Evolutionary conservation across 2,797 vertebrate species (phyloP), one percentile per base, ranked within the genome.

Genomic region (Melanotaenia parkinsoni): DNA sequence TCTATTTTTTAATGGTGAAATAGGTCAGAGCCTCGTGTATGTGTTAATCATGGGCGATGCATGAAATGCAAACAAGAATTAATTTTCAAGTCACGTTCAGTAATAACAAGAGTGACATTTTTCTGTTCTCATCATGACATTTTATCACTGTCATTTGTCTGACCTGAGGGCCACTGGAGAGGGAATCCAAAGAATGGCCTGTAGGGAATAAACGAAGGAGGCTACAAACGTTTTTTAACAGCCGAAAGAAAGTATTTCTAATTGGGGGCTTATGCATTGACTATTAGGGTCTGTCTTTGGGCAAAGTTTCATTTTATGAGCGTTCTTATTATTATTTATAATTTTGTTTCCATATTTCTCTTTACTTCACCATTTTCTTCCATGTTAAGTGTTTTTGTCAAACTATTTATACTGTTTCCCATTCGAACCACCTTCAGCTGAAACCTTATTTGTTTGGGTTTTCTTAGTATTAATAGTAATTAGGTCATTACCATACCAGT

Each of bases 101-200:
- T 68, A 54, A 80, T 86, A 91, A 91, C 87, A 88, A 81, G 85
- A 89, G 56, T 88, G 88, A 84, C 87, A 90, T 91, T 91, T 91
- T 84, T 88, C 85, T 81, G 61, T 76, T 89, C 84, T 86, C 86
- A 88, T 90, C 82, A 83, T 90, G 90, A 90, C 90, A 91, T 91
- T 93, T 90, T 81, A 90, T 89, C 82, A 66, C 51, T 76, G 87
- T 77, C 67, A 76, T 88, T 85, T 82, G 74, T 80, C 67, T 88
- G 90, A 91, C 88, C 89, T 47, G 67, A 63, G 63, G 80, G 71
- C 70, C 68, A 1, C 71, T 59, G 63, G 62, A 77, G 72, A 83
- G 80, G 74, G 50, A 80, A 81, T 72, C 57, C 37, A 54, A 38
- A 67, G 67, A 74, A 70, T n/a, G 71, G 76, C 80, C 76, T 30